Evolutionary conservation across 2,888 invertebrate species (phyloP), one percentile per base, ranked within the genome.

Genomic region (Xylophagus ater): DNA sequence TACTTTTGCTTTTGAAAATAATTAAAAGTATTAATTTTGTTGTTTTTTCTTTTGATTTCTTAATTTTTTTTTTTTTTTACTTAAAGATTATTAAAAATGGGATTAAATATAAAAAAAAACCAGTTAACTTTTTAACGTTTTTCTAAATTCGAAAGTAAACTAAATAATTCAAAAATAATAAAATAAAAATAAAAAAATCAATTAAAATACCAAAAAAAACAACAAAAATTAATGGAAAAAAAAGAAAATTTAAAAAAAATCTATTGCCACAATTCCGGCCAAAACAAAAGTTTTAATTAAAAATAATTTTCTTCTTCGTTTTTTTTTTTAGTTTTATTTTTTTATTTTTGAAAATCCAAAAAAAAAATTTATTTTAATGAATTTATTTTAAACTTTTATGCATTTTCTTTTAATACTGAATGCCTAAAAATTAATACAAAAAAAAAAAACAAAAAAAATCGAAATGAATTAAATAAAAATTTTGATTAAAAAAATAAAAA

Each of bases 231-330:
- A 23, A 23, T 23, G 10, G 10, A 10, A 10, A 23, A 23, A 23
- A 23, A 21, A 23, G n/a, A 4, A 23, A 23, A n/a, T 23, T 23
- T 23, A 10, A 37, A 13, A n/a, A 37, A 7, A 37, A 42, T 28
- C 25, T 42, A 43, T 43, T 43, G 43, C 43, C 41, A 37, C 38
- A 30, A 35, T 34, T 43, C 43, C 43, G 43, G 40, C 43, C 43
- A 20, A n/a, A 19, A n/a, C n/a, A n/a, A n/a, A n/a, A n/a, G n/a
- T n/a, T n/a, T n/a, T n/a, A n/a, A n/a, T n/a, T n/a, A n/a, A n/a
- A n/a, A 24, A 24, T 7, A 24, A 7, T 24, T 24, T 24, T 4
- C 24, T n/a, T 24, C 8, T n/a, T 7, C 4, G n/a, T 24, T 24
- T 10, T 10, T 24, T 24, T 9, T 8, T 24, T 24, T 24, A n/a